Conservation (phyloP, 2,113 vertebrate genomes). For the Dolichotis patagonum region DNA sequence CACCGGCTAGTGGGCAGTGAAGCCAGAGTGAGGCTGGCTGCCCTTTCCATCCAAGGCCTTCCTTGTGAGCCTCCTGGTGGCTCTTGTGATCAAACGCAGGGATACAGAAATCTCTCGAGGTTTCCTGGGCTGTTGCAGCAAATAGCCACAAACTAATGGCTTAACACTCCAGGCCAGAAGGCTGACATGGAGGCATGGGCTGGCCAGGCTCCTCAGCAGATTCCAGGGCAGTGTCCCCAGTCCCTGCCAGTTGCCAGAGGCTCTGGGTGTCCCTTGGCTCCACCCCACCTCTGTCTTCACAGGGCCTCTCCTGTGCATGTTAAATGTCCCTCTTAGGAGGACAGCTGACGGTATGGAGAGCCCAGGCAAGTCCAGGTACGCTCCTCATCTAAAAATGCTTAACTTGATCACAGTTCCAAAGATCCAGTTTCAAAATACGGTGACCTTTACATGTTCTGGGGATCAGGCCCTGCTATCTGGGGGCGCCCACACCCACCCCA, state of each 20-base stretch:
- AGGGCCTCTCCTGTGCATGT: no score
- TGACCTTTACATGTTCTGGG: not conserved
- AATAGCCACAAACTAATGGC: not conserved
- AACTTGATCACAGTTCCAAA: not conserved
- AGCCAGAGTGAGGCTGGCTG: not conserved
- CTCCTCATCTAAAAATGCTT: not conserved
- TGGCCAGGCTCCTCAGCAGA: not conserved
- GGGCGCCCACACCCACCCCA: not conserved
- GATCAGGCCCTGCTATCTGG: not conserved
- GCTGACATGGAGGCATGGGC: no score
- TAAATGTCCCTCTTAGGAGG: not conserved
- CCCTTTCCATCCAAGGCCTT: not conserved
- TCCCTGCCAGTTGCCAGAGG: not conserved
- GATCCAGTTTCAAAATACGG: not conserved
- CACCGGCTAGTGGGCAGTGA: not conserved
- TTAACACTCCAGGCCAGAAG: not conserved
- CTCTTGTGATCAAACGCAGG: not conserved
- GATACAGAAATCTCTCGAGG: not conserved
- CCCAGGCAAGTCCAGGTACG: not conserved
- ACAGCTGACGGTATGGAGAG: not conserved
- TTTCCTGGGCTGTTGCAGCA: not conserved
- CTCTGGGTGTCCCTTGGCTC: not conserved
- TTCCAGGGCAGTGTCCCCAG: not conserved
- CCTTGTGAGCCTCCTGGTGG: not conserved
- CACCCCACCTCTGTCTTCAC: not conserved